These are phyloP conservation scores for Apis laboriosa DNA, from an alignment of 1,140 invertebrate species.

Conservation along the genomic window DNA sequence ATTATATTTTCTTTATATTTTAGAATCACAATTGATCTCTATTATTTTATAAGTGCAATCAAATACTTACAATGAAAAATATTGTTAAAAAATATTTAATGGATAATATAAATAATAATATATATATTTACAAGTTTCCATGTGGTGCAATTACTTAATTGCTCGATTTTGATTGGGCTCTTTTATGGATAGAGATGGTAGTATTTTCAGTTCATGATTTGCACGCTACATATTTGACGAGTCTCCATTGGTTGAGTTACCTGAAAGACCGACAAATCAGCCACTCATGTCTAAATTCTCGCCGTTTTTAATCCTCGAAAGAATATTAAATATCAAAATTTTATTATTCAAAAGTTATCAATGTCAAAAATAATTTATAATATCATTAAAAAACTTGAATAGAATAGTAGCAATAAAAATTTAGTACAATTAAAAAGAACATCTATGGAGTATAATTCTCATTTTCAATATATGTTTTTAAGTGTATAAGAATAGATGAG, in stretches of 20 bases:
- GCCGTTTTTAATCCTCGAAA: slow-evolving; percentile 32
- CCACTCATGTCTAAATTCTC: slow-evolving; percentile 47
- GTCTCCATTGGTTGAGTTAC: slow-evolving; percentile 51
- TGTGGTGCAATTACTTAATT: slow-evolving; percentile 62
- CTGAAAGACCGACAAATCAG: slow-evolving; percentile 52
- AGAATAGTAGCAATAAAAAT: no score
- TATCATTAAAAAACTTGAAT: background rate
- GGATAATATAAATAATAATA: background rate
- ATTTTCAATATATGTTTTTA: background rate
- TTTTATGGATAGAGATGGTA: slow-evolving; percentile 6
- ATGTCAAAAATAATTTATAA: background rate
- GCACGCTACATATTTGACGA: slow-evolving; percentile 28
- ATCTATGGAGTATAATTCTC: background rate
- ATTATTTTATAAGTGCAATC: background rate
- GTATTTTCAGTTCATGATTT: slow-evolving; percentile 50
- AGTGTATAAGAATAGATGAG: background rate
- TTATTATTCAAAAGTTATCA: background rate
- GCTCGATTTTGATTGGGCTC: slow-evolving; percentile 56
- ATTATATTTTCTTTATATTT: background rate
- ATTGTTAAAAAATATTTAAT: background rate
- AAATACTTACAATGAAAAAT: background rate
- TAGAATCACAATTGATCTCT: background rate
- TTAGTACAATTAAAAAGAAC: background rate
- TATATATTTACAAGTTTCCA: background rate
- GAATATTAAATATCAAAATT: slow-evolving; percentile 41